Evolutionary conservation across 2,113 vertebrate genomes (phyloP).

Genomic region (Hippocampus guttulatus): DNA sequence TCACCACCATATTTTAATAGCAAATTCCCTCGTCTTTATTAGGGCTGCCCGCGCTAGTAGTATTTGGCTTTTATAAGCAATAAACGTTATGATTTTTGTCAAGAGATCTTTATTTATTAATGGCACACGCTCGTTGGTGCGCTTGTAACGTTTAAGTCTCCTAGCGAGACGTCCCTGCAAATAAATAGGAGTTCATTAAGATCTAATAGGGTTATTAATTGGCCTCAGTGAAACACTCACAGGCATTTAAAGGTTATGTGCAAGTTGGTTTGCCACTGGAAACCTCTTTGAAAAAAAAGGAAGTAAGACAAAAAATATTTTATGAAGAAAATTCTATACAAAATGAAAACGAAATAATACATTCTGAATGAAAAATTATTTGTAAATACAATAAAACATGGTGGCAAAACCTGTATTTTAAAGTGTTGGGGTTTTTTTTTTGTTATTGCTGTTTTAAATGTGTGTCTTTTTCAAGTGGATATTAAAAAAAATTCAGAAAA

Average conservation of each 20-base stretch:
- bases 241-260: slow-evolving; percentile 13
- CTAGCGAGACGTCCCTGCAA: neutral
- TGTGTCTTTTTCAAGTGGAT: too few relatives aligned
- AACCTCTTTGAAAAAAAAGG: neutral
- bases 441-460: too few relatives aligned
- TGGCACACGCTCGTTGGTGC: neutral
- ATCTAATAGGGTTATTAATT: slow-evolving; percentile 22
- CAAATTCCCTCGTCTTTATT: slow-evolving; percentile 88
- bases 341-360: neutral
- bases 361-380: neutral
- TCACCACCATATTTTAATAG: slow-evolving; percentile 94
- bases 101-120: slow-evolving; percentile 22
- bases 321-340: neutral
- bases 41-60: slow-evolving; percentile 61
- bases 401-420: too few relatives aligned
- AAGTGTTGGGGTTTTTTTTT: too few relatives aligned
- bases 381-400: too few relatives aligned
- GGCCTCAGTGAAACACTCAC: slow-evolving; percentile 9
- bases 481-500: too few relatives aligned
- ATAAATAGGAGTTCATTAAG: slow-evolving; percentile 16
- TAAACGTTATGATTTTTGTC: slow-evolving; percentile 76
- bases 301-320: neutral
- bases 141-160: slow-evolving; percentile 2
- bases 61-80: slow-evolving; percentile 79
- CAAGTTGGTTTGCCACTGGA: slow-evolving; percentile 1